A percentile compares a stretch with the other conserved stretches of the same genome.
Evolutionary conservation across 92 coral and sea anemone species (phyloP).

Genomic region (Porites lobata): DNA sequence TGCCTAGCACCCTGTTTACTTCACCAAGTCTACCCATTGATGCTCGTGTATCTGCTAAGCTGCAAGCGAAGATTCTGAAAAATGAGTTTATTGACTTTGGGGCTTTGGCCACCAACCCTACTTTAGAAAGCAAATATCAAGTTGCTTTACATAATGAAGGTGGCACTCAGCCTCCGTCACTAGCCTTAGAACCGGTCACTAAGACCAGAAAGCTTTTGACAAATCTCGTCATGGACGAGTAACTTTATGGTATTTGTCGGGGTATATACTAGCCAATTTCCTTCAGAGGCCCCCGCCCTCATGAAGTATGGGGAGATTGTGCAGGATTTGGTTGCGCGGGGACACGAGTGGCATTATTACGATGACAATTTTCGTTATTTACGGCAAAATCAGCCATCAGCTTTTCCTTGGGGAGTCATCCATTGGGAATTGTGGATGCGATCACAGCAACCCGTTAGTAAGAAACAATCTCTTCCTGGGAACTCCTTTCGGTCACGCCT

Average conservation of each 20-base stretch:
- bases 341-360: slow-evolving; percentile 65
- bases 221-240: background rate
- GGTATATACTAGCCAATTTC: slow-evolving; percentile 43
- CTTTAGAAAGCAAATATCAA: slow-evolving; percentile 23
- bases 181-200: slow-evolving; percentile 13
- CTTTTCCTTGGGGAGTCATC: slow-evolving; percentile 53
- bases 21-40: slow-evolving; percentile 55
- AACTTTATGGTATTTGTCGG: slow-evolving; percentile 55
- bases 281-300: slow-evolving; percentile 63
- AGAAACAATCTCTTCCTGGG: slow-evolving; percentile 14
- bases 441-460: background rate
- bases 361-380: slow-evolving; percentile 66
- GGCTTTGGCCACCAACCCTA: slow-evolving; percentile 24
- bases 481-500: slow-evolving; percentile 42
- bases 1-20: slow-evolving; percentile 33
- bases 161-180: slow-evolving; percentile 8
- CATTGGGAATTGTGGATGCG: slow-evolving; percentile 27
- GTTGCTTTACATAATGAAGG: slow-evolving; percentile 20
- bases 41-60: slow-evolving; percentile 33
- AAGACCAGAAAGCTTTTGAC: background rate
- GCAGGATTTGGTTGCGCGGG: slow-evolving; percentile 56
- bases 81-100: slow-evolving; percentile 48
- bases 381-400: slow-evolving; percentile 45
- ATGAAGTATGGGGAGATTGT: slow-evolving; percentile 69
- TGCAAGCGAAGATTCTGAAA: slow-evolving; percentile 45